A percentile compares a stretch with the other conserved stretches of the same genome.
phyloP scores from a whole-genome alignment of 2,888 invertebrate genomes.

The Micoletzkya japonica region DNA sequence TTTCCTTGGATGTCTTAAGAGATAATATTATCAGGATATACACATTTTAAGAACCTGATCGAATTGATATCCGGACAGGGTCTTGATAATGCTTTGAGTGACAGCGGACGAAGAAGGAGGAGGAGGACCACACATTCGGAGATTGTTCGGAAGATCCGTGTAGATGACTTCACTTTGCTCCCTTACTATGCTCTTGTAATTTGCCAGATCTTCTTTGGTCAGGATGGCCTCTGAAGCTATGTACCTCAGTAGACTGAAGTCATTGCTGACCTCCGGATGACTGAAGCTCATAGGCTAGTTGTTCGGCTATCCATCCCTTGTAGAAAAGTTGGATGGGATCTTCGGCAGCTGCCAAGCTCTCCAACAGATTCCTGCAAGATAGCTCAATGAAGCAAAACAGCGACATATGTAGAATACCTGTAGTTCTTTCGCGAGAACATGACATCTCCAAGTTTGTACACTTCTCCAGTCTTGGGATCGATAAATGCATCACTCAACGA shows the following conservation, averaged over 20 bases:
- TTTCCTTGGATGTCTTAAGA: slow-evolving; percentile 1
- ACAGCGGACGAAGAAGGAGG: slow-evolving; percentile 83
- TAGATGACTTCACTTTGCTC: slow-evolving; percentile 62
- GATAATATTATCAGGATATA: background rate
- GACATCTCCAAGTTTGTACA: slow-evolving; percentile 31
- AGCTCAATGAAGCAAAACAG: slow-evolving; percentile 13
- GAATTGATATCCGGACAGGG: slow-evolving; percentile 62
- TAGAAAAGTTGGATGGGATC: slow-evolving; percentile 40
- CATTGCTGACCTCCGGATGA: slow-evolving; percentile 25
- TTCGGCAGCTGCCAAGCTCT: slow-evolving; percentile 32
- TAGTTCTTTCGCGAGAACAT: slow-evolving; percentile 18
- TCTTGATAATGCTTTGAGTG: slow-evolving; percentile 78
- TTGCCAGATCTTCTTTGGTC: slow-evolving; percentile 28
- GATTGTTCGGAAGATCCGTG: slow-evolving; percentile 62
- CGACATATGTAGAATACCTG: slow-evolving; percentile 2
- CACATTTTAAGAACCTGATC: slow-evolving; percentile 17
- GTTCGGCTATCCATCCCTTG: slow-evolving; percentile 35
- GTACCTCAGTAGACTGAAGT: background rate
- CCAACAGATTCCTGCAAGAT: slow-evolving; percentile 35
- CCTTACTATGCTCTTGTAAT: slow-evolving; percentile 30
- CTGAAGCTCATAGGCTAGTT: slow-evolving; percentile 41
- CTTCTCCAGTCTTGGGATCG: slow-evolving; percentile 28
- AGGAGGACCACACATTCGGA: slow-evolving; percentile 77
- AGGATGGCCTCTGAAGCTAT: slow-evolving; percentile 29
- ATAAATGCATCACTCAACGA: slow-evolving; percentile 28